Conservation (phyloP, 2,797 vertebrate genomes). For the Manis javanica region DNA sequence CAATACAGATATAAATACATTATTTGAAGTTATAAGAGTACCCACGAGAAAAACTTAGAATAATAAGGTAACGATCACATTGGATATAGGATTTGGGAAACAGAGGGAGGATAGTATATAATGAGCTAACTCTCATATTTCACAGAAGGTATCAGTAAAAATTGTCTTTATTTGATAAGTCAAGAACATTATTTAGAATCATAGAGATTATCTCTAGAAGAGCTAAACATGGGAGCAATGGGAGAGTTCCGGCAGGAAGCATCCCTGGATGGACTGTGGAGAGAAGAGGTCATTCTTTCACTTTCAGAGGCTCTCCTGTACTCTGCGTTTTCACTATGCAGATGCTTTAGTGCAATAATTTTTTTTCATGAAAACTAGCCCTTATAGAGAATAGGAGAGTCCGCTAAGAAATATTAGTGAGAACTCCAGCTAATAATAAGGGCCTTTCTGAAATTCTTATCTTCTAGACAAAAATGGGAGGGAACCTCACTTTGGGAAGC, state of each 20-base stretch:
- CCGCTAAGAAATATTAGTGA: neutral
- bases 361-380: neutral
- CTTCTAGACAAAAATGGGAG: neutral
- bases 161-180: neutral
- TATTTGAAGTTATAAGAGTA: conserved; percentile 1
- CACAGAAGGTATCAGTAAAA: neutral
- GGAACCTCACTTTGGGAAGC: neutral
- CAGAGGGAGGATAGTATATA: neutral
- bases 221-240: neutral
- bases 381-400: neutral
- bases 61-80: neutral
- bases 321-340: neutral
- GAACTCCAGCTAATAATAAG: neutral
- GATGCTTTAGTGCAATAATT: neutral
- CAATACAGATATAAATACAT: neutral
- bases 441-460: neutral
- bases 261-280: neutral
- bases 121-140: neutral
- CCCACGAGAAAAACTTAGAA: neutral
- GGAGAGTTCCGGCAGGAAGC: neutral
- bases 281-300: neutral
- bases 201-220: neutral
- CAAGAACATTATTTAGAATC: neutral
- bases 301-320: neutral
- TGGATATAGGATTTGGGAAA: neutral